Conservation (phyloP, 2,888 invertebrate genomes). For the Torymus auratus region DNA sequence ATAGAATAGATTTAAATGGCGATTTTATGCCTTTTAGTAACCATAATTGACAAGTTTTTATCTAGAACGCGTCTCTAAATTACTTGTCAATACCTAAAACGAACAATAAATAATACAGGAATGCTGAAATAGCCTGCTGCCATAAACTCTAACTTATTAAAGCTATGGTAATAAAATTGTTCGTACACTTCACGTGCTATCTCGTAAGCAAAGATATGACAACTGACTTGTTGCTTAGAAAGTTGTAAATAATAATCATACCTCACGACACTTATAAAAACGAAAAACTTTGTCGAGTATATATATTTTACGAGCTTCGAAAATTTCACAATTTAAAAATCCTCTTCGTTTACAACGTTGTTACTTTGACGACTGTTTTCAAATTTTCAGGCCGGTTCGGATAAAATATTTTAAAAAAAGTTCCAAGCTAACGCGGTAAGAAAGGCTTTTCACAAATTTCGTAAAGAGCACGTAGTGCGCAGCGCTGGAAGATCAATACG, state of each 20-base stretch:
- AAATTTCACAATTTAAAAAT: conserved; percentile 2
- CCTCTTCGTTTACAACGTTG: too few species aligned
- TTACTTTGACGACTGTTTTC: too few species aligned
- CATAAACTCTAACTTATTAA: conserved; percentile 32
- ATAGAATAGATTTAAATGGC: too few species aligned
- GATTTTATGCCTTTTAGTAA: background rate
- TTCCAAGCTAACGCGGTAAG: too few species aligned
- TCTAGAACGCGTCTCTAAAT: conserved; percentile 18
- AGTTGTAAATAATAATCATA: conserved; percentile 43
- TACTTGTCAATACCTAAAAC: conserved; percentile 32
- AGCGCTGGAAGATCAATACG: background rate
- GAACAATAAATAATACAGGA: conserved; percentile 28
- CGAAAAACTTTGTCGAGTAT: conserved; percentile 2
- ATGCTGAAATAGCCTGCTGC: conserved; percentile 36
- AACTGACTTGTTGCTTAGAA: conserved; percentile 29
- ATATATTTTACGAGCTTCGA: too few species aligned
- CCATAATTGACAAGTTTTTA: conserved; percentile 24
- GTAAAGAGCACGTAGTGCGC: too few species aligned
- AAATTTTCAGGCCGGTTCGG: too few species aligned
- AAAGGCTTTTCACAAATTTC: too few species aligned
- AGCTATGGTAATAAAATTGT: conserved; percentile 39
- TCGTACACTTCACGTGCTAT: conserved; percentile 15
- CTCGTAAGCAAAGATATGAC: conserved; percentile 30
- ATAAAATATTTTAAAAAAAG: too few species aligned
- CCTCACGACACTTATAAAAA: conserved; percentile 9